Evolutionary conservation across 64 coral and sea anemone species (phyloP), one percentile per base, ranked within the genome.

Genomic region (Montipora foliosa): DNA sequence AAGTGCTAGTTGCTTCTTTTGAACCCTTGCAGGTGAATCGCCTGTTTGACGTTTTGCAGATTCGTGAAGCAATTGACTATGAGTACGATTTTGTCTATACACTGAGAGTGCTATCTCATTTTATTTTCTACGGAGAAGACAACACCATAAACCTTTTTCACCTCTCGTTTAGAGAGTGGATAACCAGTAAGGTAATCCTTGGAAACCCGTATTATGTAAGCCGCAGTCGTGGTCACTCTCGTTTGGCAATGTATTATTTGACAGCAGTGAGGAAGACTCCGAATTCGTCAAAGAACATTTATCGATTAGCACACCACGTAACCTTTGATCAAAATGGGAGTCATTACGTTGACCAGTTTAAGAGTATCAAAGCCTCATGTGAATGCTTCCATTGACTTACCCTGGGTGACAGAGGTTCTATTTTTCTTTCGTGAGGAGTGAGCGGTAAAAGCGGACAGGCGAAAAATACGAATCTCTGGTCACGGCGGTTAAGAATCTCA

Each of bases 81-180:
- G 85, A 94, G 47, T 94, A 97, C 48, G 89, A 97, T 29, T 94
- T 94, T 24, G 47, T 94, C 9, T 49, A 71, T 19, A 78, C 60
- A 14, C 20, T 97, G 6, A 92, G 89, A 58, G 84, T 47, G 2
- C 78, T 94, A 14, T 97, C 95, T 0, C 73, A 91, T 66, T 94
- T 91, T 60, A 64, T 97, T 4, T 70, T 71, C 24, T 79, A 81
- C 59, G 77, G 79, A 6, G 78, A 61, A 72, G 88, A 92, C 47
- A 80, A 94, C 10, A 77, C 29, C 44, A 60, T 97, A 3, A 88
- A 24, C 19, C 14, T 97, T 25, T 97, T 94, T 78, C 95, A 97
- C 77, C 90, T 64, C 19, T 94, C 95, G 2, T 79, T 97, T 50
- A 49, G 47, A 17, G 92, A 94, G 49, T 97, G 95, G 95, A 45